Evolutionary conservation across 2,888 invertebrate species (phyloP).

Genomic region (Fabriciana adippe): DNA sequence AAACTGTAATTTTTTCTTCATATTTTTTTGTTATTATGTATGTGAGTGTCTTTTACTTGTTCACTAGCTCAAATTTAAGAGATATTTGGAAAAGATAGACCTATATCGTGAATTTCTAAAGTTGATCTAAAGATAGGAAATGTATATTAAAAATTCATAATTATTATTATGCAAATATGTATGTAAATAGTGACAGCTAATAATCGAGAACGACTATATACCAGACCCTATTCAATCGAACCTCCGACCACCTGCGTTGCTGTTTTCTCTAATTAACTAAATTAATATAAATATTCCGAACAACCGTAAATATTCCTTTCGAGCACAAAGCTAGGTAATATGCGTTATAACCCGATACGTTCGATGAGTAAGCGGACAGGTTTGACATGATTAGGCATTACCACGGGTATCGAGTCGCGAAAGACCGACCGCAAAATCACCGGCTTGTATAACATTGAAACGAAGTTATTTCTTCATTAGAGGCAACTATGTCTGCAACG

Average conservation of each 20-base stretch:
- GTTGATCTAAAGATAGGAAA: too few species aligned
- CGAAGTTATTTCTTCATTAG: constrained; percentile 35
- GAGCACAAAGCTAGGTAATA: constrained; percentile 3
- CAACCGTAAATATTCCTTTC: neutral
- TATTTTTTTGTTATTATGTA: neutral
- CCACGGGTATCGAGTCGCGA: constrained; percentile 38
- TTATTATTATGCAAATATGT: too few species aligned
- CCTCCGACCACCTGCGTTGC: too few species aligned
- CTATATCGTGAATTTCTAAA: too few species aligned
- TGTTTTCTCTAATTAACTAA: too few species aligned
- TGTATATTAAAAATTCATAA: too few species aligned
- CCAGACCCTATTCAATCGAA: too few species aligned
- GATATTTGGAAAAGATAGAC: too few species aligned
- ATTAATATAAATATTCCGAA: too few species aligned
- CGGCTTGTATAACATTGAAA: constrained; percentile 13
- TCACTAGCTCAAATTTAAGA: too few species aligned
- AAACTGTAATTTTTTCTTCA: neutral
- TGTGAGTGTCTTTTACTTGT: neutral
- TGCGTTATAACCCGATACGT: constrained; percentile 24
- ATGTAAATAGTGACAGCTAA: too few species aligned
- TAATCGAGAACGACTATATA: too few species aligned
- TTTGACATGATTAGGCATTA: constrained; percentile 40
- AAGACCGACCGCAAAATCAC: constrained; percentile 36
- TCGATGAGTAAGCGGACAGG: constrained; percentile 38
- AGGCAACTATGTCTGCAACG: constrained; percentile 10